Conservation (phyloP, 1,140 invertebrate species). For the Forficula auricularia region DNA sequence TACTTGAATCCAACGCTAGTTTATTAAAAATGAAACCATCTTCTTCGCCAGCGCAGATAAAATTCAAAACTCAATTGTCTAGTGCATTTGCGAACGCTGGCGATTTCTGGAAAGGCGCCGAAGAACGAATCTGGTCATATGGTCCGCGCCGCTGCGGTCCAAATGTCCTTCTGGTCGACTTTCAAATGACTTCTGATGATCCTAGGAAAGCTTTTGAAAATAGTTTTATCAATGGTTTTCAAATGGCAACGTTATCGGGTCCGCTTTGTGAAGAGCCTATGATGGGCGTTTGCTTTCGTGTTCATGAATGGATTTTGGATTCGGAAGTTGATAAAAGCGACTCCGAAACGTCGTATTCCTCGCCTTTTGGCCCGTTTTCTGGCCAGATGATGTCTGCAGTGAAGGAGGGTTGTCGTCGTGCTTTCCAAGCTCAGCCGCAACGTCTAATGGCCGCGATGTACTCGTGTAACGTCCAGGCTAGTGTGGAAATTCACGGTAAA, state of each 20-base stretch:
- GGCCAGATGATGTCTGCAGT: constrained; percentile 85
- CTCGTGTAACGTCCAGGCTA: constrained; percentile 79
- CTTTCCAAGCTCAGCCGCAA: constrained; percentile 77
- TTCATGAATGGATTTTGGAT: constrained; percentile 59
- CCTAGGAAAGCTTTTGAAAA: constrained; percentile 43
- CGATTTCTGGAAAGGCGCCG: constrained; percentile 33
- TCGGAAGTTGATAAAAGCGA: constrained; percentile 4
- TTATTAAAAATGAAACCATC: not conserved
- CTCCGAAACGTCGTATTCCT: not conserved
- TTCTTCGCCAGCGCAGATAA: constrained; percentile 1
- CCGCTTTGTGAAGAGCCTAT: constrained; percentile 91
- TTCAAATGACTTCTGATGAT: constrained; percentile 33
- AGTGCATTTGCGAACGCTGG: constrained; percentile 39
- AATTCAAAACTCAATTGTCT: constrained; percentile 44
- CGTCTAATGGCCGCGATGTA: constrained; percentile 94
- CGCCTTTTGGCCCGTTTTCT: constrained; percentile 28
- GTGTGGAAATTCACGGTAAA: constrained; percentile 82
- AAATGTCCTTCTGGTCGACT: constrained; percentile 65
- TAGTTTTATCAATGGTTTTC: constrained; percentile 85
- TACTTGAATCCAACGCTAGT: not conserved
- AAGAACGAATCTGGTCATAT: constrained; percentile 73
- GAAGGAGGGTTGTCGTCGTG: constrained; percentile 73
- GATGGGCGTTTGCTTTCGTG: constrained; percentile 79
- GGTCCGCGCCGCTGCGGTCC: constrained; percentile 77
- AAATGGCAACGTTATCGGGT: constrained; percentile 73